Evolutionary conservation across 1,140 invertebrate species (phyloP).

Genomic region (Macrobrachium nipponense): DNA sequence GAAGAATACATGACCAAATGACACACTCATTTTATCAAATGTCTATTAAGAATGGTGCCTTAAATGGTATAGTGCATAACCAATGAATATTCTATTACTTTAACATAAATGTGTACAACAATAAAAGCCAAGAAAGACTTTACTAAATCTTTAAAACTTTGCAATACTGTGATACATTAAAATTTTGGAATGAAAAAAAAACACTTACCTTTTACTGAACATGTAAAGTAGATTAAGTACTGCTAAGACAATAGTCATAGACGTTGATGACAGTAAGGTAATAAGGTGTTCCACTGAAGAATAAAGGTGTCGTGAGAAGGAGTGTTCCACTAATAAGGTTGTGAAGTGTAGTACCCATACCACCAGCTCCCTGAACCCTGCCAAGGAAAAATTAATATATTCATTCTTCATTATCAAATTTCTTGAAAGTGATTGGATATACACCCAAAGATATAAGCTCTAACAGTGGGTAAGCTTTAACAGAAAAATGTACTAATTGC

Average conservation of each 20-base stretch:
- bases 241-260: conserved; percentile 88
- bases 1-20: not conserved
- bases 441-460: no score
- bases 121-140: no score
- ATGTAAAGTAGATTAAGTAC: conserved; percentile 90
- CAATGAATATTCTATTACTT: no score
- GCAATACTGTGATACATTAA: not conserved
- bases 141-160: not conserved
- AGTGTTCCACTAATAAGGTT: conserved; percentile 89
- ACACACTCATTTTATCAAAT: not conserved
- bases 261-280: conserved; percentile 83
- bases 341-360: conserved; percentile 86
- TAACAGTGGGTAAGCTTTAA: no score
- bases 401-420: not conserved
- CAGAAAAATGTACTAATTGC: no score
- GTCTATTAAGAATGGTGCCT: no score
- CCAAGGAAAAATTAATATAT: not conserved
- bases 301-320: conserved; percentile 90
- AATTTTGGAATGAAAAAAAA: not conserved
- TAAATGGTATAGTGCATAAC: no score
- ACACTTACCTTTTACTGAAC: conserved; percentile 86
- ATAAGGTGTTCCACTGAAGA: conserved; percentile 92
- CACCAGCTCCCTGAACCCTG: conserved; percentile 78
- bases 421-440: no score
- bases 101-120: no score